Evolutionary conservation across 2,797 vertebrate species (phyloP).

Genomic region (Corythornis leucogaster): DNA sequence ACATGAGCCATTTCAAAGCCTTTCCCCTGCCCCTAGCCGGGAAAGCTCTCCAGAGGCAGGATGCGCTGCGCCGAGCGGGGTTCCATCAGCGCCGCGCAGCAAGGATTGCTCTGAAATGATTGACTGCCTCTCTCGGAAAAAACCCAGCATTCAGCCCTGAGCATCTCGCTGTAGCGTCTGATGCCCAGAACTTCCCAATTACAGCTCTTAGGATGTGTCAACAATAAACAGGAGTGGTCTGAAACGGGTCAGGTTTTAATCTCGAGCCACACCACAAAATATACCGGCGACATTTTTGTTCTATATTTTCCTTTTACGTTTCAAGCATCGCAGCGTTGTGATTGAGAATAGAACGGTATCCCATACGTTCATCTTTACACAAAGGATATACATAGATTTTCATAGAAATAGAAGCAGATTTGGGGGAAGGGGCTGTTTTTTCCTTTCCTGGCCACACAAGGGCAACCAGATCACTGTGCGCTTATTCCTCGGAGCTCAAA

Average conservation of each 20-base stretch:
- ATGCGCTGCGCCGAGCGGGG: background rate
- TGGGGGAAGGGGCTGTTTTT: background rate
- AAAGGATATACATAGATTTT: background rate
- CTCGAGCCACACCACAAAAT: background rate
- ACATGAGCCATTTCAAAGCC: background rate
- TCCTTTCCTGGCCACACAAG: background rate
- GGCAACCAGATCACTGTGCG: background rate
- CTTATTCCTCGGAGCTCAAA: background rate
- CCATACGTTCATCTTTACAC: background rate
- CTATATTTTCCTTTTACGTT: background rate
- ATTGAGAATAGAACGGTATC: background rate
- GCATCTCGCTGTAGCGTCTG: background rate
- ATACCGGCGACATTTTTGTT: background rate
- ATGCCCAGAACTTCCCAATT: background rate
- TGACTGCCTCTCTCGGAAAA: background rate
- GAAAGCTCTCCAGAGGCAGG: slow-evolving; percentile 19
- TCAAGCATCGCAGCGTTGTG: background rate
- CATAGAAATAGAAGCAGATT: background rate
- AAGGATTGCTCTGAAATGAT: background rate
- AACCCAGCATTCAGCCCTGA: background rate
- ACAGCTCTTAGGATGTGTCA: background rate
- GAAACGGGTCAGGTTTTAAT: background rate
- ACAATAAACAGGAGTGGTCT: background rate
- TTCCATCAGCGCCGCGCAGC: background rate
- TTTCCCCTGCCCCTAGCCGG: background rate